A percentile compares a stretch with the other conserved stretches of the same genome.
Evolutionary conservation across 2,888 invertebrate species (phyloP).

Genomic region (Drosophila gaucha): DNA sequence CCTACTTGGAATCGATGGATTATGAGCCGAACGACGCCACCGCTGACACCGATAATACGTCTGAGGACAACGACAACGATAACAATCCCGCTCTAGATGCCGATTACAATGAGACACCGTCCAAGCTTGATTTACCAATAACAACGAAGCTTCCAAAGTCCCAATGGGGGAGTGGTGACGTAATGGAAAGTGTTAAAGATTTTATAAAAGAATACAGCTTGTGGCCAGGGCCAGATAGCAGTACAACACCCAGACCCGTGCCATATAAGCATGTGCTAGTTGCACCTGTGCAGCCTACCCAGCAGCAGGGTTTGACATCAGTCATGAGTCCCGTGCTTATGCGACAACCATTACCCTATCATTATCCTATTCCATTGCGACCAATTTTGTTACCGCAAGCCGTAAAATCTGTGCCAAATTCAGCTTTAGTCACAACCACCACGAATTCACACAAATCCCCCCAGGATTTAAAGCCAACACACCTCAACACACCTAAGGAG

Average conservation of each 20-base stretch:
- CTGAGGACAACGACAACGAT: constrained; percentile 14
- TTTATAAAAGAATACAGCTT: constrained; percentile 70
- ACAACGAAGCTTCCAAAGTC: constrained; percentile 11
- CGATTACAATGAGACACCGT: constrained; percentile 33
- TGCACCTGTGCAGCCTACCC: constrained; percentile 11
- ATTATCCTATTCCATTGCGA: constrained; percentile 76
- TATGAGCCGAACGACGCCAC: constrained; percentile 49
- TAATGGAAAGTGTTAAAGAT: constrained; percentile 62
- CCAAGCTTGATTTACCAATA: constrained; percentile 8
- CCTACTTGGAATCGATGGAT: constrained; percentile 74
- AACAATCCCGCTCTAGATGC: constrained; percentile 35
- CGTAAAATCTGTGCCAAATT: neutral
- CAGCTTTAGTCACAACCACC: neutral
- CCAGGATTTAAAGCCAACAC: constrained; percentile 28
- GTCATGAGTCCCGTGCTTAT: constrained; percentile 45
- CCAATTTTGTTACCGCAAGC: constrained; percentile 15
- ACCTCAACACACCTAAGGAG: constrained; percentile 71
- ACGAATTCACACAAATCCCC: neutral
- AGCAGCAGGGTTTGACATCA: neutral
- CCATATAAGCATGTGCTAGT: constrained; percentile 41
- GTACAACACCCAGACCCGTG: constrained; percentile 14
- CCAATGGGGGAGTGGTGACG: constrained; percentile 20
- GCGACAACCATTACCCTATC: constrained; percentile 70
- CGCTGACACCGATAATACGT: constrained; percentile 10
- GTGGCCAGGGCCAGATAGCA: constrained; percentile 44